These are phyloP conservation scores for Bagarius yarrelli DNA, from an alignment of 2,113 vertebrate genomes.

Conservation along the genomic window DNA sequence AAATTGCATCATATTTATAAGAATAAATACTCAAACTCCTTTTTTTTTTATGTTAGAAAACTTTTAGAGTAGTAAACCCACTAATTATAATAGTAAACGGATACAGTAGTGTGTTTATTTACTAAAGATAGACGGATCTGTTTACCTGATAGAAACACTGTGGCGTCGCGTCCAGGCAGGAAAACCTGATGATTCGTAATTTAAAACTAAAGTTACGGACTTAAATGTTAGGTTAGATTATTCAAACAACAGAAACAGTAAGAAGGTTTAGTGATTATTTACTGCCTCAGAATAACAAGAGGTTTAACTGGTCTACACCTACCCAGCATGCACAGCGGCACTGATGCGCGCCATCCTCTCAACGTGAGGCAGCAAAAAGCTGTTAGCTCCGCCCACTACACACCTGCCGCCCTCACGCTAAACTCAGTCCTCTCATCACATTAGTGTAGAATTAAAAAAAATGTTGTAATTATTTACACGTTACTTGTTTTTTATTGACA, in stretches of 20 bases:
- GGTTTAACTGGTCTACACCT: constrained; percentile 65
- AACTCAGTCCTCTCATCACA: not conserved
- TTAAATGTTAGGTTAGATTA: not conserved
- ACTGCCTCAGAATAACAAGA: constrained; percentile 52
- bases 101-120: not conserved
- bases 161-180: not conserved
- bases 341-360: constrained; percentile 15
- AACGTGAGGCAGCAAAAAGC: constrained; percentile 9
- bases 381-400: constrained; percentile 25
- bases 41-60: not conserved
- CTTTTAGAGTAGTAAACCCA: not conserved
- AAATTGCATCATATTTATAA: too few relatives aligned
- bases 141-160: constrained; percentile 36
- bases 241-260: not conserved
- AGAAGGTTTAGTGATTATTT: constrained; percentile 47
- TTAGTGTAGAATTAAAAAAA: too few relatives aligned
- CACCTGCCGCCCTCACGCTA: not conserved
- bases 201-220: not conserved
- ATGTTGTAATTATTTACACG: not conserved
- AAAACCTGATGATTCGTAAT: not conserved
- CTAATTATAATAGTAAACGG: not conserved
- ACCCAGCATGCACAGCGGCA: constrained; percentile 66
- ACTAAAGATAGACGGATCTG: not conserved
- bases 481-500: not conserved
- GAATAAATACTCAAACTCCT: too few relatives aligned